Evolutionary conservation across 2,797 vertebrate genomes (phyloP), one percentile per base, ranked within the genome.

Genomic region (Phoeniculus purpureus): DNA sequence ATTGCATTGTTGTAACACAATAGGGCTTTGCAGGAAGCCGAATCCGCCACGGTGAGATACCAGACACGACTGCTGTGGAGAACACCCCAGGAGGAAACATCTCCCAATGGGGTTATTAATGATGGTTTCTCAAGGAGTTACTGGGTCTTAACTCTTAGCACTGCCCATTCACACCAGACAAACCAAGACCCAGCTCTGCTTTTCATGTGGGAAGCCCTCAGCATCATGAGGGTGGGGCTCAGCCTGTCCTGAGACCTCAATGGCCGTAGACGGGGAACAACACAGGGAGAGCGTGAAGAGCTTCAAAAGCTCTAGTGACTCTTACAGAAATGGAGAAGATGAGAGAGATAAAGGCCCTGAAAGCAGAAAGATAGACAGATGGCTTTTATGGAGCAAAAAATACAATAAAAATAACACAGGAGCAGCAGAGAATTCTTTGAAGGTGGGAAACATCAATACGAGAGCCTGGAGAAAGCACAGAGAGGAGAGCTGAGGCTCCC

Each of bases 341-440:
- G 77, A 94, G 80, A 89, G 81, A 58, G 91, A 59, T 8, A 51
- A 79, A 86, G 59, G 23, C 51, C 80, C 87, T 77, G 48, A 66
- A 73, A 21, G 50, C 59, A 89, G 87, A 56, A 60, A 89, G 73
- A 78, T 14, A 72, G 60, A 81, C 88, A 88, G 91, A 89, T 74
- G 83, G 94, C 91, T 93, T 89, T 92, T 87, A 76, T 40, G 60
- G 83, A 90, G 83, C 88, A 88, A 75, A 71, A 92, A 93, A 90
- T 76, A 75, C 67, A 93, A 93, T 59, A 22, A 56, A 72, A 31
- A 48, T 74, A 60, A 50, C 17, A 48, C 3, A 48, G 74, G n/a
- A 73, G 74, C 71, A 94, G 85, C 75, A 47, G 55, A 80, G 55
- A 48, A 9, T 7, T 26, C 81, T 85, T 65, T 94, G 87, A 76